Base-by-base conservation (phyloP, 2,888 invertebrate species). In the Apoda limacodes region DNA sequence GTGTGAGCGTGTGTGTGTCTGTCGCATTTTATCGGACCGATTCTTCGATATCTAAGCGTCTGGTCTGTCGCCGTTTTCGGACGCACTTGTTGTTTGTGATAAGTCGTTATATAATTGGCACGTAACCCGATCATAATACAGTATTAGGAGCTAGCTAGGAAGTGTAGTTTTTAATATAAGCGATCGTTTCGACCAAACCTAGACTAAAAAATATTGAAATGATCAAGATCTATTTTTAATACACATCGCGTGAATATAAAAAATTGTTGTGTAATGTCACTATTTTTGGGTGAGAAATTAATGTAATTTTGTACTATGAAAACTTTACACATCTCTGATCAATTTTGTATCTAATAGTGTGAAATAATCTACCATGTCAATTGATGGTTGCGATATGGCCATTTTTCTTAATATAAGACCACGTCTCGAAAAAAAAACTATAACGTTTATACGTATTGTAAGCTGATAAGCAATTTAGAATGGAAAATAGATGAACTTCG, bases 321-420 rank as follows among this genome's bases (percentile, higher is more conserved):
- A n/a, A n/a, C n/a, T n/a, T 60, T 72, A 70, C 61, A 65, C 45
- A 50, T 68, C 72, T 60, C 65, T 67, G 66, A 69, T 71, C 65
- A 75, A 70, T 75, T 62, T 75, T 75, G 72, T 74, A n/a, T n/a
- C n/a, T n/a, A 69, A 69, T 68, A 71, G 71, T 66, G 68, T 47
- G 72, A 71, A 70, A 60, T 72, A 62, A 41, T 52, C 48, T 43
- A 42, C 54, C 49, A 42, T 46, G 55, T 74, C 76, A 75, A 74
- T 74, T 75, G 60, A 51, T n/a, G n/a, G n/a, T n/a, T n/a, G n/a
- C n/a, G n/a, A n/a, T n/a, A n/a, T n/a, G n/a, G n/a, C n/a, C n/a
- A n/a, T n/a, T n/a, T n/a, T n/a, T n/a, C n/a, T n/a, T n/a, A n/a
- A n/a, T n/a, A n/a, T n/a, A n/a, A n/a, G n/a, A n/a, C n/a, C n/a